Evolutionary conservation across 2,797 vertebrate genomes (phyloP).

Genomic region (Pipistrellus pipistrellus): DNA sequence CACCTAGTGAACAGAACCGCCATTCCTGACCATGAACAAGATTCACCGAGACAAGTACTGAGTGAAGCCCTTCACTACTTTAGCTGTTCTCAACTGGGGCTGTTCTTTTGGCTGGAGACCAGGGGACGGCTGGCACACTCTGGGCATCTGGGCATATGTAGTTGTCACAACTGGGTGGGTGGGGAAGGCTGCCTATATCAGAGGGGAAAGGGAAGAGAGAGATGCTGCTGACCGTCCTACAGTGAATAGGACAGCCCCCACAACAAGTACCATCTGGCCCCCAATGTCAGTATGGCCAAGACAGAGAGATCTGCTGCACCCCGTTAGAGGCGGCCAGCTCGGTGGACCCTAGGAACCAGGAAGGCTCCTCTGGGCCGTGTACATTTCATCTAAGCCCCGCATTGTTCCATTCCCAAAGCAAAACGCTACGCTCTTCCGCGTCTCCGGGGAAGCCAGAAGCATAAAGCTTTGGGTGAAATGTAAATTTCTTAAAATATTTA

Average conservation of each 20-base stretch:
- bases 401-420: conserved; percentile 84
- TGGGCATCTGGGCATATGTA: not conserved
- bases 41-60: not conserved
- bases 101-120: not conserved
- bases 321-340: not conserved
- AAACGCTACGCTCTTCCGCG: conserved; percentile 85
- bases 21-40: not conserved
- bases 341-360: not conserved
- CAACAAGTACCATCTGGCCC: no score
- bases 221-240: not conserved
- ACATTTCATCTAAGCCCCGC: conserved; percentile 76
- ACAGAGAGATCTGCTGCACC: not conserved
- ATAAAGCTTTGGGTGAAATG: conserved; percentile 90
- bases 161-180: not conserved
- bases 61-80: not conserved
- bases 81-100: fast-evolving
- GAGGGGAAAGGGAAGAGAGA: not conserved
- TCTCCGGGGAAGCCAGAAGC: conserved; percentile 87
- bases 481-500: conserved; percentile 93
- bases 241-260: not conserved
- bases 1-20: not conserved
- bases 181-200: not conserved
- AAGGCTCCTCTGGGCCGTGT: not conserved
- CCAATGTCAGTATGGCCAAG: not conserved
- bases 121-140: not conserved